phyloP scores from a whole-genome alignment of 2,113 vertebrate genomes.

The Trogon melanurus region DNA sequence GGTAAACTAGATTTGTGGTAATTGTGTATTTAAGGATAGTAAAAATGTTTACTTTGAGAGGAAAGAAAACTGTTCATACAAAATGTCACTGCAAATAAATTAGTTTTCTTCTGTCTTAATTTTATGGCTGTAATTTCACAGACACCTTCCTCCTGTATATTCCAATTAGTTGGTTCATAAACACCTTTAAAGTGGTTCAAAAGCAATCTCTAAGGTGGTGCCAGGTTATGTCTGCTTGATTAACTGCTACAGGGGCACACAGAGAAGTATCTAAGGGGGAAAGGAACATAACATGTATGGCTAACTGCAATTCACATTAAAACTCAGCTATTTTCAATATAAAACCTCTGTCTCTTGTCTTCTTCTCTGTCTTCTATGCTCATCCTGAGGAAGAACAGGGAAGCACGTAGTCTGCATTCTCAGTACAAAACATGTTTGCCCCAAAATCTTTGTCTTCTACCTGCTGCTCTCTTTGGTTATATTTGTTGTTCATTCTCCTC shows the following conservation, averaged over 20 bases:
- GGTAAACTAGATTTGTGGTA: not conserved
- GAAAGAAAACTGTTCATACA: not conserved
- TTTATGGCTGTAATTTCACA: not conserved
- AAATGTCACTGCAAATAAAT: not conserved
- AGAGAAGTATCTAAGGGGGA: not conserved
- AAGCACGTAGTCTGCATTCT: not conserved
- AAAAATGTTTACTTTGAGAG: not conserved
- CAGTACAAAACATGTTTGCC: not conserved
- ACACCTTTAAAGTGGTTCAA: not conserved
- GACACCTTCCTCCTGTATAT: not conserved
- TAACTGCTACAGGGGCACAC: not conserved
- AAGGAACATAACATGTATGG: not conserved
- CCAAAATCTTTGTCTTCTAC: not conserved
- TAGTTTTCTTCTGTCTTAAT: not conserved
- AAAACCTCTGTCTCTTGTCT: not conserved
- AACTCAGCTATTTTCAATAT: not conserved
- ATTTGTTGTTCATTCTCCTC: not conserved
- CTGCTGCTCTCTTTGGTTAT: not conserved
- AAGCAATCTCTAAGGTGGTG: not conserved
- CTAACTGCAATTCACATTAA: not conserved
- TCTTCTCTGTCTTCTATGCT: not conserved
- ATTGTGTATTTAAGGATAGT: not conserved
- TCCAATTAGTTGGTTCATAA: not conserved
- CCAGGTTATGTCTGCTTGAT: not conserved
- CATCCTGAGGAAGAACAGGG: not conserved